These are phyloP conservation scores for Phylloscopus whistleri DNA, from an alignment of 2,113 vertebrate species.

Conservation along the genomic window DNA sequence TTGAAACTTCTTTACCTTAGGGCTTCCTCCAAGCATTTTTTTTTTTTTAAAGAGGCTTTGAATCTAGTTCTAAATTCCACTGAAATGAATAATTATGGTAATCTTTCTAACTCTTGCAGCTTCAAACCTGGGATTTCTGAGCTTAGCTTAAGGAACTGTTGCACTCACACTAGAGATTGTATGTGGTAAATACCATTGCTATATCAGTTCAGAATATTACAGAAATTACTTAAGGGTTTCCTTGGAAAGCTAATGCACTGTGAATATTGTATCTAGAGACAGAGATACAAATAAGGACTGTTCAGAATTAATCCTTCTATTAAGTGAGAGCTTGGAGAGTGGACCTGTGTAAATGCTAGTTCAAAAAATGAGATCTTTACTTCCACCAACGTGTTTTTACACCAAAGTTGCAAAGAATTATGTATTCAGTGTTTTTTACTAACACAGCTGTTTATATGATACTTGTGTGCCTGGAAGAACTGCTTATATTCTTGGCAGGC, in stretches of 20 bases:
- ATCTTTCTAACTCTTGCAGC: background rate
- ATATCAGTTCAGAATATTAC: background rate
- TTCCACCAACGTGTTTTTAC: background rate
- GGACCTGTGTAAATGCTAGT: background rate
- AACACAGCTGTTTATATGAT: background rate
- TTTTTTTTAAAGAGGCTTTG: background rate
- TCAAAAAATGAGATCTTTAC: background rate
- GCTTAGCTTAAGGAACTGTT: background rate
- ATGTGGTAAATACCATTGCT: background rate
- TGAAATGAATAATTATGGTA: background rate
- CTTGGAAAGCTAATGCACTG: background rate
- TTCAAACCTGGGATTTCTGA: background rate
- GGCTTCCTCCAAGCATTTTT: background rate
- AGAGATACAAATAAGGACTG: background rate
- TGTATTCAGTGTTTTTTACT: background rate
- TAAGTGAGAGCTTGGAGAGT: background rate
- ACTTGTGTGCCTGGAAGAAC: background rate
- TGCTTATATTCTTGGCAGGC: background rate
- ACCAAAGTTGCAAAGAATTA: background rate
- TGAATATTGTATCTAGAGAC: background rate
- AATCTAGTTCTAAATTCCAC: conserved; percentile 3
- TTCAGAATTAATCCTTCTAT: background rate
- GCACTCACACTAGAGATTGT: background rate
- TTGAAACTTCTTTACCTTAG: background rate
- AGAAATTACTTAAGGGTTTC: background rate